Conservation (phyloP, 2,888 invertebrate genomes). For the Mantis religiosa region DNA sequence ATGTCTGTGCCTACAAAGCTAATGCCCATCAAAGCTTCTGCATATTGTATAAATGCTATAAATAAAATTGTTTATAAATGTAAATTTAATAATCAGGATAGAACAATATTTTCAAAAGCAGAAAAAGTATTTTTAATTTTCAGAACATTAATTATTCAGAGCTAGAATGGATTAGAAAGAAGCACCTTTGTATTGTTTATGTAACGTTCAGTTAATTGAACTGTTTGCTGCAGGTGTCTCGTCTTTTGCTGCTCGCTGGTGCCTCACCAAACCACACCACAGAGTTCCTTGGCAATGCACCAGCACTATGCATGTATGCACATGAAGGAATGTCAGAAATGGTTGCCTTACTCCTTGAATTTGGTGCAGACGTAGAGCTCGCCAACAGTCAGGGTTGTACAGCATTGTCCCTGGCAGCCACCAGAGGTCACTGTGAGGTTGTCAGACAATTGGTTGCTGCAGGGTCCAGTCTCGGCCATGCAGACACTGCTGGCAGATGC, state of each 20-base stretch:
- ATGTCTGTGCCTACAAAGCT: neutral
- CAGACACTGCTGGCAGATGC: conserved; percentile 77
- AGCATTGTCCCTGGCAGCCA: conserved; percentile 80
- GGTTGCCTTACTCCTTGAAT: conserved; percentile 85
- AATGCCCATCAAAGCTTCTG: neutral
- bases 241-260: conserved; percentile 82
- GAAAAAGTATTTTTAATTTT: no score
- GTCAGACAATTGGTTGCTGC: conserved; percentile 64
- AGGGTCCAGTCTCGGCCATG: conserved; percentile 69
- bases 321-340: conserved; percentile 89
- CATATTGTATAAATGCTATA: no score
- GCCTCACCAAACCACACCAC: conserved; percentile 83
- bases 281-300: conserved; percentile 74
- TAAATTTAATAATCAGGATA: no score
- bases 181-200: no score
- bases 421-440: conserved; percentile 83
- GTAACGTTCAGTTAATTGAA: no score
- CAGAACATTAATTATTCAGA: no score
- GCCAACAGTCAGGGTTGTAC: conserved; percentile 85
- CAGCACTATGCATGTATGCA: conserved; percentile 82
- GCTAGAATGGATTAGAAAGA: no score
- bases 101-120: no score
- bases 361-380: conserved; percentile 82
- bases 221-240: conserved; percentile 59
- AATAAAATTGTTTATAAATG: no score